A percentile compares a stretch with the other conserved stretches of the same genome.
Conservation (phyloP, 2,797 vertebrate genomes). For the Naso thynnoides region DNA sequence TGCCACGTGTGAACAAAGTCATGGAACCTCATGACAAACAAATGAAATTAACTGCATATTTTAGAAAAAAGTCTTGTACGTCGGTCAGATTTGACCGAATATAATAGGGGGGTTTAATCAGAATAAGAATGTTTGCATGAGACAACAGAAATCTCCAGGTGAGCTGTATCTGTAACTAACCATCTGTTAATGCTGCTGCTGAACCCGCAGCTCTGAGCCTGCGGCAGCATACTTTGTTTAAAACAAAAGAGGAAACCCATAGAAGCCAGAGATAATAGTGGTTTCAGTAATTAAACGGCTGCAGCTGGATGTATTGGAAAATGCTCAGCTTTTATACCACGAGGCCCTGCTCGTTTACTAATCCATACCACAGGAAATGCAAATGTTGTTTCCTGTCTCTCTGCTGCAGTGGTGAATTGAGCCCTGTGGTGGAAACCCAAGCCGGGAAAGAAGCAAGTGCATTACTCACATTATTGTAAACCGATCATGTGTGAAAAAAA, state of each 20-base stretch:
- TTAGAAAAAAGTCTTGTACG: too few relatives aligned
- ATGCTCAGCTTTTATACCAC: slow-evolving; percentile 34
- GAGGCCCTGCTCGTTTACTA: slow-evolving; percentile 8
- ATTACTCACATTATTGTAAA: slow-evolving; percentile 63
- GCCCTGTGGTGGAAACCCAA: slow-evolving; percentile 39
- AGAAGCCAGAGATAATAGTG: slow-evolving; percentile 48
- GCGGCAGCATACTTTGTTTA: slow-evolving; percentile 28
- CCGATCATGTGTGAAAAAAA: slow-evolving; percentile 45
- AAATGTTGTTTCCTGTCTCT: slow-evolving; percentile 51
- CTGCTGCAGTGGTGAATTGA: slow-evolving; percentile 32
- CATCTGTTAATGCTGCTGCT: slow-evolving; percentile 20
- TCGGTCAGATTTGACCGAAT: too few relatives aligned
- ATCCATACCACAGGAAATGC: slow-evolving; percentile 69
- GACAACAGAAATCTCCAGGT: slow-evolving; percentile 5
- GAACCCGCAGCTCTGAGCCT: background rate
- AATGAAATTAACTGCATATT: too few relatives aligned
- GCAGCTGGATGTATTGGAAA: slow-evolving; percentile 51
- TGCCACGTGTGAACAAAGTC: too few relatives aligned
- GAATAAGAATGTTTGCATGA: background rate
- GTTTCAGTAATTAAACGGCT: slow-evolving; percentile 62
- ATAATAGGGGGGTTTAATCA: too few relatives aligned
- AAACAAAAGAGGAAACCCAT: slow-evolving; percentile 45
- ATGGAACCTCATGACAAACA: too few relatives aligned
- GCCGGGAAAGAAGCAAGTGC: slow-evolving; percentile 46
- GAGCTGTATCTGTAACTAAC: slow-evolving; percentile 28